Conservation (phyloP, 2,113 vertebrate species). For the Catharus minimus region DNA sequence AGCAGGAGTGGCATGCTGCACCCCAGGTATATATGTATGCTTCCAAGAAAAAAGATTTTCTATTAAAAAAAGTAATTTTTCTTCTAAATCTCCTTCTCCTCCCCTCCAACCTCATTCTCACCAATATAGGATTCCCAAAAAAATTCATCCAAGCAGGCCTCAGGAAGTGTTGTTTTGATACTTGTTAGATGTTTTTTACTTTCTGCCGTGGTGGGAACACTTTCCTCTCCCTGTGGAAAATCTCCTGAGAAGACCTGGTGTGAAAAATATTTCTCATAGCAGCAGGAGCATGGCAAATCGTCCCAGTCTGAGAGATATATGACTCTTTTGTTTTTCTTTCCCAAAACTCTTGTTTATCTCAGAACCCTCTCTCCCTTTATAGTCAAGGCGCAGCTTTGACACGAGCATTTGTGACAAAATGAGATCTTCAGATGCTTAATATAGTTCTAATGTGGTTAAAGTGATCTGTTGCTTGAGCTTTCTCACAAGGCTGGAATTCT, state of each 20-base stretch:
- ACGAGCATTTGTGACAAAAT: constrained; percentile 11
- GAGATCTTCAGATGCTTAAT: constrained; percentile 41
- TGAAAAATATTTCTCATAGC: constrained; percentile 17
- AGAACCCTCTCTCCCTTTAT: not conserved
- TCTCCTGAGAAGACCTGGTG: constrained; percentile 30
- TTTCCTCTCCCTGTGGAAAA: constrained; percentile 36
- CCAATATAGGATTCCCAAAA: not conserved
- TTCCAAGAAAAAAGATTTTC: not conserved
- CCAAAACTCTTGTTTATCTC: constrained; percentile 14
- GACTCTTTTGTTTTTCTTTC: constrained; percentile 35
- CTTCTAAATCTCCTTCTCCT: not conserved
- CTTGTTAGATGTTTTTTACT: constrained; percentile 7
- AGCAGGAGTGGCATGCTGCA: not conserved
- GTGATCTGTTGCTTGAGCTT: constrained; percentile 8
- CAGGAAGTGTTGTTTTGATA: not conserved
- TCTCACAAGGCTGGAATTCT: constrained; percentile 19
- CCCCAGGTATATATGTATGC: not conserved
- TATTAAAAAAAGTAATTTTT: not conserved
- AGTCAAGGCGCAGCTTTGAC: not conserved
- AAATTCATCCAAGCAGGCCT: not conserved
- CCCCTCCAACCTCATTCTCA: not conserved
- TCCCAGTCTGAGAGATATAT: constrained; percentile 23
- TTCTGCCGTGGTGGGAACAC: not conserved
- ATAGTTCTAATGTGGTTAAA: constrained; percentile 47
- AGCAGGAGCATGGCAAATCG: constrained; percentile 15